Base-by-base conservation (phyloP, 2,797 vertebrate genomes). In the Urosaurus nigricauda region DNA sequence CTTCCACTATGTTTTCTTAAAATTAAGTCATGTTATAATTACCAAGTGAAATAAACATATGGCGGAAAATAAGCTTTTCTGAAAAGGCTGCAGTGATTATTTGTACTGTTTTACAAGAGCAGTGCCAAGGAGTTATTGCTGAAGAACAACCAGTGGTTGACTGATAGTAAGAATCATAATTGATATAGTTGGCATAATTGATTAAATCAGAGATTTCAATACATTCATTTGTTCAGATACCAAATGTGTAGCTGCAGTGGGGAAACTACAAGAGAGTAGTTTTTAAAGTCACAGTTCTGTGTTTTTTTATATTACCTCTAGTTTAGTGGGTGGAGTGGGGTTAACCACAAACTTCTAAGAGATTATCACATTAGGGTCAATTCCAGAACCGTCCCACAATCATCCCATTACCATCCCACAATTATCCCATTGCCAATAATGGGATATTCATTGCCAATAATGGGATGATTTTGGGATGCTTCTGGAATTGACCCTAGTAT, bases 1-100 rank as follows among this genome's bases (percentile, higher is more conserved):
- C 40, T 81, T 87, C 88, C 93, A 16, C 40, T 47, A 19, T 32
- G 87, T 79, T 73, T 90, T 90, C 90, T 82, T 16, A 75, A 93
- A 94, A 93, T 88, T 91, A 87, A 90, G 92, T 53, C 90, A 94
- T 84, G 77, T 29, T 60, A 13, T 81, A 40, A 74, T 85, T 81
- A 73, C 68, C 21, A 80, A 73, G 32, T 94, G 91, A 94, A 93
- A 93, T 92, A 89, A 88, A 93, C 89, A 70, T 63, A 93, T 37
- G 35, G 83, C 89, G 37, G 91, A 86, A 92, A 91, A 91, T 85
- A 87, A 0, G 4, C 77, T 89, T 87, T 92, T 95, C 78, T 92
- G 87, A 92, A 86, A 90, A 88, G 75, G n/a, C 78, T 83, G 2
- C 84, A 26, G 29, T 88, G 83, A 81, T 90, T 19, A n/a, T 60